Evolutionary conservation across 1,140 invertebrate genomes (phyloP).

Genomic region (Amphibalanus amphitrite): DNA sequence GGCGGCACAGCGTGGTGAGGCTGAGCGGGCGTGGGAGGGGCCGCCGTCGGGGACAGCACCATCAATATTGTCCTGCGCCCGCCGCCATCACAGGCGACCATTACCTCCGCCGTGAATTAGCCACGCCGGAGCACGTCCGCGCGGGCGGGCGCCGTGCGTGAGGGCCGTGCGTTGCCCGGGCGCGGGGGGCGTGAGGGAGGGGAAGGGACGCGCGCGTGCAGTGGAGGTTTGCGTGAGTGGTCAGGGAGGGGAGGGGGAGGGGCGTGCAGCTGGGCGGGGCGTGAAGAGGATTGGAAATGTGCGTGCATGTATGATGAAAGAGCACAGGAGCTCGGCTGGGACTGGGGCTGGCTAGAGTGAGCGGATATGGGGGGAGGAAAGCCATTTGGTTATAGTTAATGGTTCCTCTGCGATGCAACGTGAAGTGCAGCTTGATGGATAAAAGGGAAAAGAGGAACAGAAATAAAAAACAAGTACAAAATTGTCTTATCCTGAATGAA

Average conservation of each 20-base stretch:
- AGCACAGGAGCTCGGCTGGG: no score
- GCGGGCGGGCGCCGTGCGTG: background rate
- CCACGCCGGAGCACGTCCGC: no score
- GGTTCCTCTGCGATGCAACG: no score
- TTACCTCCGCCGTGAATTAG: background rate
- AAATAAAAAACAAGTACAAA: no score
- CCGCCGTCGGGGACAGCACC: background rate
- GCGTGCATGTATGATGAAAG: background rate
- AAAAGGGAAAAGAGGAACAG: no score
- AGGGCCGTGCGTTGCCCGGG: background rate
- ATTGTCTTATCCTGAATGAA: no score
- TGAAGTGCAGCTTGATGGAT: no score
- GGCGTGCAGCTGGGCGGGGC: background rate
- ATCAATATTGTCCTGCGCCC: background rate
- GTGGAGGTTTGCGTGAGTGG: background rate
- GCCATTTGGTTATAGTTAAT: no score
- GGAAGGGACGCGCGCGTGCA: background rate
- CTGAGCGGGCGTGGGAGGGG: slow-evolving; percentile 1
- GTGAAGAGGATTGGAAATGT: background rate
- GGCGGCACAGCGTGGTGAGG: no score
- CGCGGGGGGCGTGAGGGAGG: background rate
- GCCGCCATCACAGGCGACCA: background rate
- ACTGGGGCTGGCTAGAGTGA: no score
- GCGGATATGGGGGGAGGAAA: no score
- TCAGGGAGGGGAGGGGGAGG: background rate